Evolutionary conservation across 1,140 invertebrate genomes (phyloP), one percentile per base, ranked within the genome.

Genomic region (Tetragonula clypearis): DNA sequence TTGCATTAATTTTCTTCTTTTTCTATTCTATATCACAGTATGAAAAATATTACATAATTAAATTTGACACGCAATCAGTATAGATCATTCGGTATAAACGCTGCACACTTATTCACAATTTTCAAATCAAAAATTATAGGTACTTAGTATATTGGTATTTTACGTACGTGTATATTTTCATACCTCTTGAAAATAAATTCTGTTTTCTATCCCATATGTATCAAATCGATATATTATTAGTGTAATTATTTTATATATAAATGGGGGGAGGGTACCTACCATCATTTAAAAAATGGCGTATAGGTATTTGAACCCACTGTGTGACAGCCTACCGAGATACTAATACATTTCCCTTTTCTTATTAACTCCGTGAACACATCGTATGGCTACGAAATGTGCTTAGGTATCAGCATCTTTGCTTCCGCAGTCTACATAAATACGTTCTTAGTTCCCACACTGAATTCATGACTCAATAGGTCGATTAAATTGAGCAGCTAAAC

Each of bases 401-500:
- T 41, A 62, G 17, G 35, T 78, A 30, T 8, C 23, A 35, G 26
- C 23, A 23, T 49, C 14, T 82, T 41, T 23, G 8, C 5, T 58
- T 55, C 19, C 55, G 12, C 12, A 60, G 15, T 35, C n/a, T 66
- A 73, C 17, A 5, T 30, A 35, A 56, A 66, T 12, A 17, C 23
- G 19, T 55, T 69, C 23, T 41, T 68, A 53, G 9, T 66, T 58
- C 58, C 73, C 12, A 17, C 60, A 71, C 56, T 77, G 5, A 60
- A n/a, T 87, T 91, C 82, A 93, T 60, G 90, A 91, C 82, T 95
- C 92, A 69, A 94, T 92, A 19, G 93, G 94, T 60, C 93, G 93
- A 86, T 93, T 93, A 84, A 95, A 95, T 68, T 95, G 95, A 23
- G 95, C 95, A 78, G 94, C 94, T 55, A 95, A 86, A 62, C 94